Evolutionary conservation across 1,140 invertebrate species (phyloP).

Genomic region (Cecropterus lyciades): DNA sequence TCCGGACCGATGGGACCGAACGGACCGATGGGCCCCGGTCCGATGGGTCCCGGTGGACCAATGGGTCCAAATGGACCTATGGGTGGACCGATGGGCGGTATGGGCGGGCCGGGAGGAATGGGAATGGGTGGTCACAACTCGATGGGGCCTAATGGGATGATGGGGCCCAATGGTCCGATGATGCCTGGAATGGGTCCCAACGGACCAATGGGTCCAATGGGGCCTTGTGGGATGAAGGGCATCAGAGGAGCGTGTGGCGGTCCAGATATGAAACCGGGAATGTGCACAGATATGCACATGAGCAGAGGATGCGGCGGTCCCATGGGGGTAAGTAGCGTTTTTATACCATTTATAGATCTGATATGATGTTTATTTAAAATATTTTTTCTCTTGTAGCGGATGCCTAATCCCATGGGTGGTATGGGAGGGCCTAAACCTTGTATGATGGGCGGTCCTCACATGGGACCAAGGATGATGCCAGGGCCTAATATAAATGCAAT

Average conservation of each 20-base stretch:
- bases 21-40: conserved; percentile 71
- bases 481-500: conserved; percentile 81
- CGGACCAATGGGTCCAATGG: conserved; percentile 81
- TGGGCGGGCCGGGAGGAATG: conserved; percentile 76
- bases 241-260: conserved; percentile 77
- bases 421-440: conserved; percentile 81
- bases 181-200: conserved; percentile 79
- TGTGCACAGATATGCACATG: conserved; percentile 83
- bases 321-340: conserved; percentile 74
- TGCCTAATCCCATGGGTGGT: conserved; percentile 82
- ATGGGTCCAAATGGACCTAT: conserved; percentile 79
- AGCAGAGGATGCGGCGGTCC: conserved; percentile 79
- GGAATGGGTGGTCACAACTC: conserved; percentile 78
- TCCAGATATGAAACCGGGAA: conserved; percentile 79
- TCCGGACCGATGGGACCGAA: conserved; percentile 77
- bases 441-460: conserved; percentile 81
- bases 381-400: conserved; percentile 62
- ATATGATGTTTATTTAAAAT: conserved; percentile 25
- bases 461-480: conserved; percentile 83
- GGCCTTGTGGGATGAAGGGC: conserved; percentile 80
- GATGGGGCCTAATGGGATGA: conserved; percentile 82
- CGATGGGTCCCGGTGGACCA: conserved; percentile 71
- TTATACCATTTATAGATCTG: conserved; percentile 8
- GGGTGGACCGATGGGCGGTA: conserved; percentile 75
- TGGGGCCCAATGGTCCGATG: conserved; percentile 82